Evolutionary conservation across 2,797 vertebrate species (phyloP).

Genomic region (Alfaro cultratus): DNA sequence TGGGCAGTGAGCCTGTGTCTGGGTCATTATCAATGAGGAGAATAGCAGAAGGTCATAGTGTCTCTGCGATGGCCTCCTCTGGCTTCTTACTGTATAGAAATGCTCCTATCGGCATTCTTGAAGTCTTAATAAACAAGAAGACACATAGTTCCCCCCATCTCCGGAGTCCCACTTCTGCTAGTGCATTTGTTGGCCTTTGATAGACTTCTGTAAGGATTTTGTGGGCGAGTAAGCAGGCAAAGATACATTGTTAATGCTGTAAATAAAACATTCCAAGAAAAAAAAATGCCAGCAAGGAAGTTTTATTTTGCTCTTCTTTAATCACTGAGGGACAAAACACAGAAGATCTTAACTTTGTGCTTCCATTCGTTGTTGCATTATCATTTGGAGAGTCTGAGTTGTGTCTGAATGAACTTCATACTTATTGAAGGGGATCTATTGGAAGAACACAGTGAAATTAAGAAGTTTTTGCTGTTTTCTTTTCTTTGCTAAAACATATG

Average conservation of each 20-base stretch:
- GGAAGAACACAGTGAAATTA: neutral
- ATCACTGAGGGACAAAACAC: constrained; percentile 6
- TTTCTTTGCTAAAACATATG: neutral
- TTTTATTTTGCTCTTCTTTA: constrained; percentile 45
- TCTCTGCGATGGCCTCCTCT: constrained; percentile 61
- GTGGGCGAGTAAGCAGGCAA: constrained; percentile 30
- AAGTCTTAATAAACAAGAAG: constrained; percentile 79
- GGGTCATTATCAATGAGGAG: constrained; percentile 75
- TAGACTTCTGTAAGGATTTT: constrained; percentile 53
- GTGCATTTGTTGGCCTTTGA: constrained; percentile 67
- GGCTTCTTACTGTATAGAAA: constrained; percentile 71
- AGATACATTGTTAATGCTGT: constrained; percentile 41
- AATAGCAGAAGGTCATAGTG: constrained; percentile 78
- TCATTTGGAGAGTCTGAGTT: constrained; percentile 47
- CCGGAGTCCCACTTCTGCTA: constrained; percentile 64
- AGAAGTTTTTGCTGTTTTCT: neutral
- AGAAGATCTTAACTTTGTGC: constrained; percentile 22
- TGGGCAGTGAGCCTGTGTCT: constrained; percentile 69
- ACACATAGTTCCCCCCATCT: constrained; percentile 71
- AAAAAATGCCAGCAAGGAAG: constrained; percentile 6
- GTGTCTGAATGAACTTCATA: constrained; percentile 25
- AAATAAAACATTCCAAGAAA: constrained; percentile 39
- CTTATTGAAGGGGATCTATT: constrained; percentile 47
- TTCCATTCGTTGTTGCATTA: constrained; percentile 41
- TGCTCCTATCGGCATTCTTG: constrained; percentile 77